phyloP scores from a whole-genome alignment of 1,140 invertebrate genomes.

The Chlorops oryzae region DNA sequence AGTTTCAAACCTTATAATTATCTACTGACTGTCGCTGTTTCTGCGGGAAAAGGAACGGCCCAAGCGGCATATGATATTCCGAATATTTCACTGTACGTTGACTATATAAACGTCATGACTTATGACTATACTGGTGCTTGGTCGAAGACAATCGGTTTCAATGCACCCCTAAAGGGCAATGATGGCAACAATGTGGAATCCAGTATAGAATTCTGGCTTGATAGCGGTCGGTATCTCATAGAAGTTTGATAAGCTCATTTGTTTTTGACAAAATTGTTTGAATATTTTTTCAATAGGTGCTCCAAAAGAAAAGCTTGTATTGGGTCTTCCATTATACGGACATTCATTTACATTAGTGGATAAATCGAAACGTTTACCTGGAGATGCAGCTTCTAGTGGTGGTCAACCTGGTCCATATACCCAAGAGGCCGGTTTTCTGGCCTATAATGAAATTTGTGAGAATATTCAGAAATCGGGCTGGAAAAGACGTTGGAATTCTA shows the following conservation, averaged over 20 bases:
- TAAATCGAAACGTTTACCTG: slow-evolving; percentile 45
- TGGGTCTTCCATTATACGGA: slow-evolving; percentile 63
- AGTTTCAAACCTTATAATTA: slow-evolving; percentile 51
- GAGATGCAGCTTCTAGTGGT: slow-evolving; percentile 51
- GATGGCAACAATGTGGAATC: slow-evolving; percentile 43
- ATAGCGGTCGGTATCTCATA: slow-evolving; percentile 46
- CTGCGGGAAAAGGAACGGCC: slow-evolving; percentile 51
- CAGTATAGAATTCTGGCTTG: slow-evolving; percentile 39
- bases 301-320: slow-evolving; percentile 55
- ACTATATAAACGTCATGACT: slow-evolving; percentile 61
- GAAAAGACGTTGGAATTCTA: too few relatives aligned
- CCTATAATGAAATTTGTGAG: slow-evolving; percentile 63
- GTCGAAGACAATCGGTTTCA: slow-evolving; percentile 51
- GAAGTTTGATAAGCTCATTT: slow-evolving; percentile 54
- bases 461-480: slow-evolving; percentile 7
- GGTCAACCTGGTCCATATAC: slow-evolving; percentile 63
- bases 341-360: slow-evolving; percentile 55
- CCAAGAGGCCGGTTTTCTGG: slow-evolving; percentile 56
- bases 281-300: slow-evolving; percentile 47
- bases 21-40: slow-evolving; percentile 58
- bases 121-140: slow-evolving; percentile 63
- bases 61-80: slow-evolving; percentile 56
- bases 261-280: too few relatives aligned
- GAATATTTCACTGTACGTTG: slow-evolving; percentile 51
- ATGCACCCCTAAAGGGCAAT: slow-evolving; percentile 57